phyloP scores from a whole-genome alignment of 2,888 invertebrate genomes.

The Coelogynopora nodosa region DNA sequence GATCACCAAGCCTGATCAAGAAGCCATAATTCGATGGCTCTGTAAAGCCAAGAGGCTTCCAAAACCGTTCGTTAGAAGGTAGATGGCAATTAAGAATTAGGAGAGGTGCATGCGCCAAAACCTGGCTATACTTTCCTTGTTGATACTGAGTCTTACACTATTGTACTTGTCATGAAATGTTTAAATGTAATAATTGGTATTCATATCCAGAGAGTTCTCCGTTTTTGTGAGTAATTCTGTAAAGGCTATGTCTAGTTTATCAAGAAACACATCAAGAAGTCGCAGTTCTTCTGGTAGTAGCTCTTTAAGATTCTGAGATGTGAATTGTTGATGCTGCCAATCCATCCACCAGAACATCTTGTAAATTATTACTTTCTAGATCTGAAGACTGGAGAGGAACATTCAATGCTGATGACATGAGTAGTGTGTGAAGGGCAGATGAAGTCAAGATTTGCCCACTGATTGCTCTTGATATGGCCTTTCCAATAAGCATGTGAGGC shows the following conservation, averaged over 20 bases:
- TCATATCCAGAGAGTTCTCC: neutral
- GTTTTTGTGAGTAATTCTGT: neutral
- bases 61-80: too few species aligned
- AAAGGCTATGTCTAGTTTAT: conserved; percentile 28
- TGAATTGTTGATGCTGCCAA: conserved; percentile 18
- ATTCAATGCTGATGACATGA: conserved; percentile 28
- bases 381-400: neutral
- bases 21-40: too few species aligned
- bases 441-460: neutral
- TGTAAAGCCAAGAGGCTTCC: too few species aligned
- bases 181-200: neutral
- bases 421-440: conserved; percentile 49
- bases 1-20: too few species aligned
- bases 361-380: conserved; percentile 19
- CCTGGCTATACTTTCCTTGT: neutral
- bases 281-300: neutral
- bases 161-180: neutral
- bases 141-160: conserved; percentile 5
- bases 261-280: neutral
- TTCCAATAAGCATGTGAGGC: conserved; percentile 41
- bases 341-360: conserved; percentile 16
- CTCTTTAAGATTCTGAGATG: conserved; percentile 25
- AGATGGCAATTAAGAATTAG: neutral
- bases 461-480: neutral
- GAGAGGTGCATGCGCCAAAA: neutral